Base-by-base conservation (phyloP, 2,797 vertebrate species). In the Geotrypetes seraphini region DNA sequence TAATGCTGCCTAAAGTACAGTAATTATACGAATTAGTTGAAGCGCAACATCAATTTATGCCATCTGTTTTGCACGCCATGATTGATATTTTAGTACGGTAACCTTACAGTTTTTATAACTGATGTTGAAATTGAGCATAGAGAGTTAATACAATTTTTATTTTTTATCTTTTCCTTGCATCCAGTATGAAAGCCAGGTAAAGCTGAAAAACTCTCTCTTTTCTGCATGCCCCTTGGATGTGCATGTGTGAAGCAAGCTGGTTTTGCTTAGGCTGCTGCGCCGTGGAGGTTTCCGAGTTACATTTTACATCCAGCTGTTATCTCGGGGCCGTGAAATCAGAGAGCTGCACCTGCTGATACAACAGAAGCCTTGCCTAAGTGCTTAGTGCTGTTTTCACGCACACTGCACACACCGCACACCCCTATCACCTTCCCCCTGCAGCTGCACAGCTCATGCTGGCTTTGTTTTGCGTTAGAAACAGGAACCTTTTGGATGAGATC, bases 131-230 rank as follows among this genome's bases (percentile, higher is more conserved):
- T n/a, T n/a, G n/a, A n/a, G n/a, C n/a, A n/a, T n/a, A n/a, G n/a
- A n/a, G n/a, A n/a, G n/a, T n/a, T n/a, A n/a, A n/a, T n/a, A n/a
- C n/a, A 21, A 32, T 20, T 28, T 41, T 19, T 45, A 15, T 41
- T 35, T 32, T 46, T 46, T 16, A 30, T 33, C 46, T 67, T 58
- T 74, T 55, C 71, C 75, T 32, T 54, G 63, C 47, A 63, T 63
- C 64, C 85, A 90, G 87, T 87, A 86, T 87, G 78, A 87, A 73
- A 80, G 72, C 89, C 78, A 96, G 90, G 89, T 93, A 93, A 95
- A 82, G 52, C 43, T 24, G 20, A n/a, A 18, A n/a, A 29, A 23
- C 33, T 33, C 55, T 65, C 45, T 49, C 5, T 22, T 28, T 38
- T 17, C 64, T 70, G 80, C 77, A 61, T 75, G 69, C 25, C 27